A percentile compares a stretch with the other conserved stretches of the same genome.
Evolutionary conservation across 1,140 invertebrate species (phyloP).

Genomic region (Dendrolimus kikuchii): DNA sequence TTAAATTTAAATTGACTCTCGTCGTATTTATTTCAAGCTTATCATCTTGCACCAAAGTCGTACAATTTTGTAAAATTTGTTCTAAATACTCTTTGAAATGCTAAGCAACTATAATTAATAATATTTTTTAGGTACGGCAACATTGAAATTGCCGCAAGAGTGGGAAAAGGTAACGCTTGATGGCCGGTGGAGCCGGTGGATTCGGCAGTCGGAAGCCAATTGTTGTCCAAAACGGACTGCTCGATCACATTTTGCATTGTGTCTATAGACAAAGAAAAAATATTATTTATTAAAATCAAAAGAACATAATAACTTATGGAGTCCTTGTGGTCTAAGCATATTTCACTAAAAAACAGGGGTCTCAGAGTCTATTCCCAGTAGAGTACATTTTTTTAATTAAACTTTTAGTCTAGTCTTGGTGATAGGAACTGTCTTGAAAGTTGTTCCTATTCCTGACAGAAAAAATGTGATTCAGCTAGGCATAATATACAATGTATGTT

Average conservation of each 20-base stretch:
- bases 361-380: too few relatives aligned
- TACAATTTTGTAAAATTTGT: constrained; percentile 19
- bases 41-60: constrained; percentile 45
- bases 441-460: too few relatives aligned
- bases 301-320: too few relatives aligned
- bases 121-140: constrained; percentile 33
- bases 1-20: too few relatives aligned
- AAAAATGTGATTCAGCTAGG: too few relatives aligned
- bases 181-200: constrained; percentile 31
- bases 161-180: constrained; percentile 27
- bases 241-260: constrained; percentile 66
- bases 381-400: too few relatives aligned
- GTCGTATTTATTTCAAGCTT: constrained; percentile 21
- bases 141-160: constrained; percentile 24
- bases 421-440: too few relatives aligned
- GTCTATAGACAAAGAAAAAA: constrained; percentile 32
- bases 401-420: too few relatives aligned
- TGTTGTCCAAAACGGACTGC: constrained; percentile 62
- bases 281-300: not conserved
- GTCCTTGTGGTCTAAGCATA: too few relatives aligned
- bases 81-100: constrained; percentile 5
- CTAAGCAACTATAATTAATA: constrained; percentile 17
- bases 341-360: too few relatives aligned
- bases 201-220: constrained; percentile 61
- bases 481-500: too few relatives aligned